Percentiles rank a stretch among this genome's conserved stretches.
phyloP scores from a whole-genome alignment of 2,113 vertebrate genomes.

The Gavia stellata region DNA sequence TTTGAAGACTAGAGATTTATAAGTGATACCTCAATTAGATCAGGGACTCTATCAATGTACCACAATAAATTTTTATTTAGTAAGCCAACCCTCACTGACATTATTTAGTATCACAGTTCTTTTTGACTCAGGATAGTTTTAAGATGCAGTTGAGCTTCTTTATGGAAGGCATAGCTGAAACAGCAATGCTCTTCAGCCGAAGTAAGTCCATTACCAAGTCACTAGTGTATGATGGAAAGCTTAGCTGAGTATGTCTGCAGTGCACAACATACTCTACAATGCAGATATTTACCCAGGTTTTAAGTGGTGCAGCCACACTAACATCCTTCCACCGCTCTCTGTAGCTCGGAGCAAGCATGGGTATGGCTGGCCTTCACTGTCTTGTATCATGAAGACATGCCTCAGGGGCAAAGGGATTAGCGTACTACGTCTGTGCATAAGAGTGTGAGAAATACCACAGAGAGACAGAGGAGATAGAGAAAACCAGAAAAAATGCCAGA shows the following conservation, averaged over 20 bases:
- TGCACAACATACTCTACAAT: rapidly evolving
- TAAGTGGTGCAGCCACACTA: background rate
- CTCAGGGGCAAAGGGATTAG: background rate
- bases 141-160: background rate
- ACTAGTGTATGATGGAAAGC: background rate
- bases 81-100: background rate
- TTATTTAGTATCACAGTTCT: background rate
- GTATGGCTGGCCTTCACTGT: background rate
- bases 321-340: background rate
- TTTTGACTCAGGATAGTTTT: background rate
- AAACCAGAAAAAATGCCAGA: background rate
- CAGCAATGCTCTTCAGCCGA: background rate
- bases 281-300: background rate
- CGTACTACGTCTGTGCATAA: background rate
- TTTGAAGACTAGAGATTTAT: constrained; percentile 5
- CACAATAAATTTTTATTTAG: background rate
- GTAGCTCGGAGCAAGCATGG: background rate
- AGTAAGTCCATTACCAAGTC: background rate
- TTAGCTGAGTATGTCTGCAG: background rate
- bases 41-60: background rate
- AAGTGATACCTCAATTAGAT: background rate
- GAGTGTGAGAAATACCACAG: background rate
- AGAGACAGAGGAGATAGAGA: background rate
- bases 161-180: background rate
- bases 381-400: background rate